These are phyloP conservation scores for Rhinopomastus cyanomelas DNA, from an alignment of 2,113 vertebrate species.

Conservation along the genomic window DNA sequence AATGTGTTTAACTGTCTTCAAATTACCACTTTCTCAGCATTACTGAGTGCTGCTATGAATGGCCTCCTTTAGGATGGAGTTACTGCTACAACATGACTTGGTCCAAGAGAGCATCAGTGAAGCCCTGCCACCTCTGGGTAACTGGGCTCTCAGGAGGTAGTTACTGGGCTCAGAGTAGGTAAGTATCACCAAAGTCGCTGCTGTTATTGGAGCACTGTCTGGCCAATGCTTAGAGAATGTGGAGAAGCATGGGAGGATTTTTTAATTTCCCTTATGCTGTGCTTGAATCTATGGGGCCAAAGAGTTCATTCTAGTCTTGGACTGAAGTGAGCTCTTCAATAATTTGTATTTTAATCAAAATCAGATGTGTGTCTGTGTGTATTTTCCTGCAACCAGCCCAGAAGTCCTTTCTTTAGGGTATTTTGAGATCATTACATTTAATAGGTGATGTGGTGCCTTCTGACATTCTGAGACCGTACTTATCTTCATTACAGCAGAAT, in stretches of 20 bases:
- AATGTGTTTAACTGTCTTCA: background rate
- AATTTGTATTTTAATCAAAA: conserved; percentile 54
- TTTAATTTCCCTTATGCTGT: background rate
- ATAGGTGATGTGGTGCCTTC: background rate
- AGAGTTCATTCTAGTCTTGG: conserved; percentile 52
- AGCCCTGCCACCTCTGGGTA: background rate
- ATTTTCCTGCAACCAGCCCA: background rate
- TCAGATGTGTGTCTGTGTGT: background rate
- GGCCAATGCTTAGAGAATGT: conserved; percentile 33
- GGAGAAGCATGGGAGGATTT: conserved; percentile 35
- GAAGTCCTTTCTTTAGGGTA: conserved; percentile 16
- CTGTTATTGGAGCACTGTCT: conserved; percentile 69
- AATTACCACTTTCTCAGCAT: background rate
- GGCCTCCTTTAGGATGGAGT: background rate
- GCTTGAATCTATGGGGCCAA: conserved; percentile 33
- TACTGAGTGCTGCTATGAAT: background rate
- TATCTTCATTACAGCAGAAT: conserved; percentile 19
- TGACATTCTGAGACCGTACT: background rate
- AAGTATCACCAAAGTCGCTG: conserved; percentile 41
- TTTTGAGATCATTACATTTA: conserved; percentile 30
- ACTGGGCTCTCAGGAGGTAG: background rate
- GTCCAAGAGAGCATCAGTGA: background rate
- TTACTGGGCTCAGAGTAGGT: conserved; percentile 15
- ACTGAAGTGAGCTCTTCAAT: conserved; percentile 38
- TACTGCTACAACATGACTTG: background rate